Evolutionary conservation across 2,797 vertebrate genomes (phyloP).

Genomic region (Poliocrania exsul): DNA sequence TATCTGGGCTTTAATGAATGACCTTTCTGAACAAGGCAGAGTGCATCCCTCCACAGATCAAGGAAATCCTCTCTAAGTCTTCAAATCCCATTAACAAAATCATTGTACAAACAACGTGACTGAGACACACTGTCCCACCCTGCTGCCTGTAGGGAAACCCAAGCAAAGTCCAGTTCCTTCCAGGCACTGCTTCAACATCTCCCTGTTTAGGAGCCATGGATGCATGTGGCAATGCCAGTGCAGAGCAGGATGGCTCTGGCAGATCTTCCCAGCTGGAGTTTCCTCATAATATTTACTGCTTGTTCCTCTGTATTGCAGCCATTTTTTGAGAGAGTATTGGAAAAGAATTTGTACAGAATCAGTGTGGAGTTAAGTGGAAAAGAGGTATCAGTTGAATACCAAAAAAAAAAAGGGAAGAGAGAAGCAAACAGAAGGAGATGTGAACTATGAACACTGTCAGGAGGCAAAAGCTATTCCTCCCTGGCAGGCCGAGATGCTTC

Average conservation of each 20-base stretch:
- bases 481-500: not conserved
- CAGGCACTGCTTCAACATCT: not conserved
- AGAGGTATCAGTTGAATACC: not conserved
- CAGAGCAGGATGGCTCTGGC: not conserved
- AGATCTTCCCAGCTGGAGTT: not conserved
- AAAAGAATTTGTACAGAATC: not conserved
- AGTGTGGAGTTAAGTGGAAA: not conserved
- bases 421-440: not conserved
- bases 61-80: slow-evolving; percentile 40
- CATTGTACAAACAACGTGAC: slow-evolving; percentile 30
- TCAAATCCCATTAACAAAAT: slow-evolving; percentile 52
- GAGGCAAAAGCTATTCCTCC: not conserved
- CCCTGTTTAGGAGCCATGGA: not conserved
- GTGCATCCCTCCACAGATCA: slow-evolving; percentile 13
- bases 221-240: rapidly evolving
- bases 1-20: slow-evolving; percentile 8
- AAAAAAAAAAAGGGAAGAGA: not conserved
- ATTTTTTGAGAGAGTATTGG: not conserved
- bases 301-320: not conserved
- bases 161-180: not conserved
- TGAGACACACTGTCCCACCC: not conserved
- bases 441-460: not conserved
- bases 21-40: not conserved
- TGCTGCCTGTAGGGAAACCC: not conserved
- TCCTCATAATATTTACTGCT: not conserved